phyloP scores from a whole-genome alignment of 2,888 invertebrate genomes.

The Eudasyphora cyanicolor region DNA sequence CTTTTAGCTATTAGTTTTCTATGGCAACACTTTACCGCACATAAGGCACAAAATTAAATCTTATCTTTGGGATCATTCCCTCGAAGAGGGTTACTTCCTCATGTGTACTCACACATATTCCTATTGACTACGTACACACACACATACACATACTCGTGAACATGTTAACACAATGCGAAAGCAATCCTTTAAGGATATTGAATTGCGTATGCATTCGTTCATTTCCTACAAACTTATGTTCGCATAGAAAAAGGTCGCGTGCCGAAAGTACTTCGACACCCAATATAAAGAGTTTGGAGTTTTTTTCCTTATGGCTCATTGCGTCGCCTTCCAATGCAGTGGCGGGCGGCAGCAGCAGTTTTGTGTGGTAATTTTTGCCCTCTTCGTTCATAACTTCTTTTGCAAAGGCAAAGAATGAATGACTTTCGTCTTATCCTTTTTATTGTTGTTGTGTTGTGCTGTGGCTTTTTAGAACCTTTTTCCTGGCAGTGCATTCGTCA shows the following conservation, averaged over 20 bases:
- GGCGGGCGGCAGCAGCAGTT: no score
- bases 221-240: conserved; percentile 22
- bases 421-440: not conserved
- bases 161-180: not conserved
- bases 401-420: not conserved
- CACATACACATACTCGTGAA: not conserved
- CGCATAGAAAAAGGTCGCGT: conserved; percentile 69
- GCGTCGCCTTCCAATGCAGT: conserved; percentile 17
- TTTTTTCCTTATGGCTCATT: conserved; percentile 69
- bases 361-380: conserved; percentile 58
- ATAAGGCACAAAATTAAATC: no score
- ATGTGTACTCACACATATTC: not conserved
- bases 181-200: conserved; percentile 9
- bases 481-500: no score
- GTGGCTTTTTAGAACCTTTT: no score
- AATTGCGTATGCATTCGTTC: conserved; percentile 30
- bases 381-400: conserved; percentile 1
- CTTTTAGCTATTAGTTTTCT: no score
- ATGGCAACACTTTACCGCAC: no score
- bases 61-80: not conserved
- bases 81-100: not conserved
- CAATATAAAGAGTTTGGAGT: conserved; percentile 76
- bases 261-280: conserved; percentile 79
- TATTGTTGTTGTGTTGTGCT: not conserved
- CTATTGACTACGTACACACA: conserved; percentile 9